These are phyloP conservation scores for Fragum whitleyi DNA, from an alignment of 2,888 invertebrate genomes.

Conservation along the genomic window DNA sequence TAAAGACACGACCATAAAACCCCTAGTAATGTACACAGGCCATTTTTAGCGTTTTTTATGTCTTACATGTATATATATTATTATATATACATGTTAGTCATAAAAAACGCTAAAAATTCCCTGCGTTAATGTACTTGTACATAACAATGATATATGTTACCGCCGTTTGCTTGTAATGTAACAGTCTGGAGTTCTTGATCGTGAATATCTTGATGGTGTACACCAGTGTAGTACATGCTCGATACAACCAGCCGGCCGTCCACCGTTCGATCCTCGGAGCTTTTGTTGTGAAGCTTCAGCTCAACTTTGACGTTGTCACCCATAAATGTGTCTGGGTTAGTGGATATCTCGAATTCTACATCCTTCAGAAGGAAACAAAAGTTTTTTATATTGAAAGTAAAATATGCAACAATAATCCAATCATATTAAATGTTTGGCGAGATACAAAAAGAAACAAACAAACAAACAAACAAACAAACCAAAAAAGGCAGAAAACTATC, in stretches of 20 bases:
- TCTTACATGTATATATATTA: too few relatives aligned
- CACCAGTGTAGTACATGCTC: conserved; percentile 37
- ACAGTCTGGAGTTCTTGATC: not conserved
- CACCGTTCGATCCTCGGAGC: conserved; percentile 12
- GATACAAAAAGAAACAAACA: not conserved
- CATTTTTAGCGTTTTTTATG: too few relatives aligned
- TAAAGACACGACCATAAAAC: too few relatives aligned
- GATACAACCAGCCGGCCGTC: conserved; percentile 8
- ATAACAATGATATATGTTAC: not conserved
- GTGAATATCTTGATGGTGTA: conserved; percentile 12
- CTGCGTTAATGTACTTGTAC: too few relatives aligned
- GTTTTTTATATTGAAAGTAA: not conserved
- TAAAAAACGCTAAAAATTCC: too few relatives aligned
- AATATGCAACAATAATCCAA: not conserved
- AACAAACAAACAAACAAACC: not conserved
- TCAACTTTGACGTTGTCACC: conserved; percentile 10
- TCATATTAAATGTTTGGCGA: not conserved
- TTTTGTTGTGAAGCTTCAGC: conserved; percentile 20
- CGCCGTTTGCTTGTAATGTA: not conserved
- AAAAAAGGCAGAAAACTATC: too few relatives aligned
- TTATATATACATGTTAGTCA: too few relatives aligned
- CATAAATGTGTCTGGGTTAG: conserved; percentile 22
- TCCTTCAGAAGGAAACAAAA: conserved; percentile 11
- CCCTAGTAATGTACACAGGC: too few relatives aligned
- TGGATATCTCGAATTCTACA: conserved; percentile 19